Base-by-base conservation (phyloP, 2,888 invertebrate genomes). In the Dryocosmus kuriphilus region DNA sequence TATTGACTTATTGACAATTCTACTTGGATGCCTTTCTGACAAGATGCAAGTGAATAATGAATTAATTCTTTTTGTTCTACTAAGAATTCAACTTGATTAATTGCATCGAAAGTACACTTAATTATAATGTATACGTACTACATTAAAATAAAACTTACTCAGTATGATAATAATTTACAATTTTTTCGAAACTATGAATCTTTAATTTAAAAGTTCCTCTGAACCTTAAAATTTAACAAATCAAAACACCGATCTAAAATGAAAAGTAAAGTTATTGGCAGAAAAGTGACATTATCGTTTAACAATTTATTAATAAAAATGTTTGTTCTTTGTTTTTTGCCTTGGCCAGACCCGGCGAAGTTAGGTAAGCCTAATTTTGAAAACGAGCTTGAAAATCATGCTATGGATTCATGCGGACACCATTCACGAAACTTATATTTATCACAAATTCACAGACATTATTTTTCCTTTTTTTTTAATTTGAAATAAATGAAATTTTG, bases 311-410 rank as follows among this genome's bases (percentile, higher is more conserved):
- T 89, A 89, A 89, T 87, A 32, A 76, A 78, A 79, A 74, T 86
- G 77, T 83, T 84, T 84, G 87, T 86, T 79, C 81, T 85, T 87
- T 84, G 83, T 86, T 82, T 87, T 86, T 89, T 89, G 88, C 88
- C 86, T 86, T 80, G 88, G 86, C 86, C 87, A 90, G 90, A 88
- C 61, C 86, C 88, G 84, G 85, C 86, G 84, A 89, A 88, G 85
- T 88, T 89, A 90, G 90, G 90, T 90, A 90, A 90, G 90, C 86
- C 41, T 77, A 77, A 77, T 77, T 65, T 79, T 77, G 77, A 73
- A 74, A 75, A 76, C 55, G 60, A 77, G 79, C 63, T 57, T 57
- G 75, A 74, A 79, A 79, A 77, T 83, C 81, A 83, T 82, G 79
- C 80, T 85, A 41, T 77, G 79, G 76, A 79, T 41, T 75, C 81